These are phyloP conservation scores for Numenius phaeopus DNA, from an alignment of 2,797 vertebrate species.

Conservation along the genomic window DNA sequence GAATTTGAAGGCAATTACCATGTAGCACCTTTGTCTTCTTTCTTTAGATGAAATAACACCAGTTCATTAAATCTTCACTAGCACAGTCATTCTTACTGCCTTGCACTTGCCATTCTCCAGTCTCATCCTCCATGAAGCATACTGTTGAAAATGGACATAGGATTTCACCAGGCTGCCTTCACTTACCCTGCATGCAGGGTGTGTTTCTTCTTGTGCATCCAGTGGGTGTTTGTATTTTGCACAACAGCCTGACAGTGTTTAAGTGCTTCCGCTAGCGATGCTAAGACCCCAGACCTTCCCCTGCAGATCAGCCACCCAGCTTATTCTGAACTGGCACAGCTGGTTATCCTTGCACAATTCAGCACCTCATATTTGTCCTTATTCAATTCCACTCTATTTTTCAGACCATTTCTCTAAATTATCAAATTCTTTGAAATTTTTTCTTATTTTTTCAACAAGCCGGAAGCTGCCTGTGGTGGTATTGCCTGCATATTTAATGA, in stretches of 20 bases:
- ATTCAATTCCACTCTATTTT: background rate
- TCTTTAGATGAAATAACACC: background rate
- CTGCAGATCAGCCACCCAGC: background rate
- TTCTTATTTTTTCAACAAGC: background rate
- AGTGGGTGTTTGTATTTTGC: background rate
- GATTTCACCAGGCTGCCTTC: background rate
- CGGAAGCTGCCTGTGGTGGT: background rate
- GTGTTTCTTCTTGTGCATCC: background rate
- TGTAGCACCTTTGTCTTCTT: background rate
- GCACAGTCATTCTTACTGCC: background rate
- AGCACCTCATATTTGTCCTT: background rate
- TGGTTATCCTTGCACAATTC: background rate
- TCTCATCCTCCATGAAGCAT: background rate
- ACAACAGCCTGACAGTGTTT: background rate
- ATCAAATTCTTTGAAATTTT: background rate
- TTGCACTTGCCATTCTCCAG: background rate
- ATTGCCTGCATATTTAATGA: background rate
- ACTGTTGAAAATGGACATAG: background rate
- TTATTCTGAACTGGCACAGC: background rate
- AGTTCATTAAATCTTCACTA: background rate
- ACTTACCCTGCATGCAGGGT: background rate
- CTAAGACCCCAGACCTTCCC: background rate
- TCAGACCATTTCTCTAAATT: background rate
- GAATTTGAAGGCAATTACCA: constrained; percentile 21
- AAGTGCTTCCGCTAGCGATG: background rate